A percentile compares a stretch with the other conserved stretches of the same genome.
Conservation (phyloP, 2,113 vertebrate species). For the Haplotaxodon microlepis region DNA sequence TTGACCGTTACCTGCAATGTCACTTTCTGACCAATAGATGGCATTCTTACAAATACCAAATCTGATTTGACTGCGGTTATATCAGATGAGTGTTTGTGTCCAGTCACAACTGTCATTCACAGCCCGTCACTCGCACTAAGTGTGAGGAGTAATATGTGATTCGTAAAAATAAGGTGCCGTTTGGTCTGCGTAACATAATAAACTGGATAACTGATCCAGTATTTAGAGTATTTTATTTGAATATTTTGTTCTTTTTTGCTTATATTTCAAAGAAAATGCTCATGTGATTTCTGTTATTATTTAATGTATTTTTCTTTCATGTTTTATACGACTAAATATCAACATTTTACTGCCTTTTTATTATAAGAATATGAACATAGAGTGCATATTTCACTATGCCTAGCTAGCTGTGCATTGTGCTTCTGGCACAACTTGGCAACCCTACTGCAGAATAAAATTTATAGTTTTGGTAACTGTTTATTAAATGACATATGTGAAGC, state of each 20-base stretch:
- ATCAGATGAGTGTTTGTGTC: background rate
- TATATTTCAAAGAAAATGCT: background rate
- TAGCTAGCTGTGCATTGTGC: background rate
- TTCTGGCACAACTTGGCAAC: background rate
- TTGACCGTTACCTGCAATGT: background rate
- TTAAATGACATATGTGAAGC: background rate
- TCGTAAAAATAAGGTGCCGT: background rate
- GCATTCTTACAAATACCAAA: accelerated
- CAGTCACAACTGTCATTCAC: background rate
- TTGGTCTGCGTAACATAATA: background rate
- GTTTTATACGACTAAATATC: background rate
- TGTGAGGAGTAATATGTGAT: background rate
- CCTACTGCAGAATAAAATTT: accelerated
- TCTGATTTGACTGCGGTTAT: accelerated
- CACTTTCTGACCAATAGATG: background rate
- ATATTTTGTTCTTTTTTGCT: background rate
- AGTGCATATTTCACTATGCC: background rate
- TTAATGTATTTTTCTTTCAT: background rate
- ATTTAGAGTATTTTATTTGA: background rate
- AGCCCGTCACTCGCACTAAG: accelerated
- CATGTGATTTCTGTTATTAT: background rate
- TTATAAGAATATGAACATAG: background rate
- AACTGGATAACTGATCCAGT: background rate
- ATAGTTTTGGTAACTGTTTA: background rate
- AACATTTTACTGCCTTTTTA: background rate